Percentiles rank a stretch among this genome's conserved stretches.
Conservation (phyloP, 2,888 invertebrate genomes). For the Plagodis pulveraria region DNA sequence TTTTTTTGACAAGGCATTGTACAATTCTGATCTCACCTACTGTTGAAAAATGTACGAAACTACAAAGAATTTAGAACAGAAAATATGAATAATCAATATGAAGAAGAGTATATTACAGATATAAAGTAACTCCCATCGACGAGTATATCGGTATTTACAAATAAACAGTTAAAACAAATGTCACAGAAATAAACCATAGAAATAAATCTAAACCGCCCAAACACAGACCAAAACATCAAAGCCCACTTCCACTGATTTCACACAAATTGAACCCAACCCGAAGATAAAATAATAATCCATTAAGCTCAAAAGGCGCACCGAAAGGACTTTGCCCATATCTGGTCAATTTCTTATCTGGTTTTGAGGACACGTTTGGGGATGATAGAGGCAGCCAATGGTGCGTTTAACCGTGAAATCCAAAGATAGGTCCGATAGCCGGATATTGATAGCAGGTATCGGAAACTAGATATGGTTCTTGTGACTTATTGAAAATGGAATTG, state of each 20-base stretch:
- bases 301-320: slow-evolving; percentile 47
- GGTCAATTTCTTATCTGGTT: slow-evolving; percentile 77
- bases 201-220: neutral
- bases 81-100: too few relatives aligned
- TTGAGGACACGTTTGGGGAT: slow-evolving; percentile 63
- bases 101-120: too few relatives aligned
- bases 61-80: too few relatives aligned
- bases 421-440: slow-evolving; percentile 75
- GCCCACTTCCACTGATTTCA: slow-evolving; percentile 39
- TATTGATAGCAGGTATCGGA: slow-evolving; percentile 78
- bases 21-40: too few relatives aligned
- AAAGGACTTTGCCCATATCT: slow-evolving; percentile 66
- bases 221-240: slow-evolving; percentile 28
- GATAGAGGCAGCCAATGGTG: slow-evolving; percentile 73
- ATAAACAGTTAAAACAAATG: neutral
- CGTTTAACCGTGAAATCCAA: slow-evolving; percentile 81
- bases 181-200: slow-evolving; percentile 5
- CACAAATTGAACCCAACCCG: slow-evolving; percentile 39
- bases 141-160: neutral
- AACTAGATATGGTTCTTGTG: slow-evolving; percentile 69
- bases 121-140: too few relatives aligned
- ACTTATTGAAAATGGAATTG: slow-evolving; percentile 59
- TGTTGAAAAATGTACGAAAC: too few relatives aligned
- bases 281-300: slow-evolving; percentile 50
- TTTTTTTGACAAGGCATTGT: too few relatives aligned